Evolutionary conservation across 2,113 vertebrate species (phyloP).

Genomic region (Scopus umbretta): DNA sequence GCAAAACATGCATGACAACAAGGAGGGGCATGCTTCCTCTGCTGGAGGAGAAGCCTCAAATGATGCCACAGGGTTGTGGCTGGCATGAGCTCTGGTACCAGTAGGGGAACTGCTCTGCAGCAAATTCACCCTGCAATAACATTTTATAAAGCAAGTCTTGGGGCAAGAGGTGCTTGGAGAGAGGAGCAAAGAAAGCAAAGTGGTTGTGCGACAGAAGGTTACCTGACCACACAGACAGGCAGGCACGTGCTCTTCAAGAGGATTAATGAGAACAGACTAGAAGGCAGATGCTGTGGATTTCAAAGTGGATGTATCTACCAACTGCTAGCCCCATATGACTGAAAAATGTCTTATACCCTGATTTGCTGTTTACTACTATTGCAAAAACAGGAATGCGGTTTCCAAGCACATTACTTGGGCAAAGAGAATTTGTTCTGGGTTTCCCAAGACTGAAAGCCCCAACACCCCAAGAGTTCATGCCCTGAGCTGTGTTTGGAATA

Average conservation of each 20-base stretch:
- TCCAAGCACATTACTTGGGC: not conserved
- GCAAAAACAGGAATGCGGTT: not conserved
- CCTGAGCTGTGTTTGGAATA: not conserved
- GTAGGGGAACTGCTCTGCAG: not conserved
- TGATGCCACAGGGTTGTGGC: not conserved
- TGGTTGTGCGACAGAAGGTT: rapidly evolving
- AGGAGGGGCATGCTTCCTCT: not conserved
- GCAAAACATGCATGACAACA: not conserved
- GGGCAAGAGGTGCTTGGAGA: not conserved
- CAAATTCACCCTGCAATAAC: not conserved
- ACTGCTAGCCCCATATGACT: not conserved
- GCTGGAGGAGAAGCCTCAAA: not conserved
- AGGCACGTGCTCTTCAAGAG: not conserved
- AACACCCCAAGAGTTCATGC: not conserved
- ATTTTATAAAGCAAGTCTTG: not conserved
- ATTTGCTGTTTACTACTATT: not conserved
- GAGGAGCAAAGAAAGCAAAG: not conserved
- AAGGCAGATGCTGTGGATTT: not conserved
- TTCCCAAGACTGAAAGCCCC: not conserved
- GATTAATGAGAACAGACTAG: not conserved
- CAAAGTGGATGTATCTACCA: not conserved
- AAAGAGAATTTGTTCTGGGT: not conserved
- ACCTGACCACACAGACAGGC: not conserved
- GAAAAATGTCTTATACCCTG: not conserved
- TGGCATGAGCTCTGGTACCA: not conserved